These are phyloP conservation scores for Burhinus bistriatus DNA, from an alignment of 2,113 vertebrate species.

Conservation along the genomic window DNA sequence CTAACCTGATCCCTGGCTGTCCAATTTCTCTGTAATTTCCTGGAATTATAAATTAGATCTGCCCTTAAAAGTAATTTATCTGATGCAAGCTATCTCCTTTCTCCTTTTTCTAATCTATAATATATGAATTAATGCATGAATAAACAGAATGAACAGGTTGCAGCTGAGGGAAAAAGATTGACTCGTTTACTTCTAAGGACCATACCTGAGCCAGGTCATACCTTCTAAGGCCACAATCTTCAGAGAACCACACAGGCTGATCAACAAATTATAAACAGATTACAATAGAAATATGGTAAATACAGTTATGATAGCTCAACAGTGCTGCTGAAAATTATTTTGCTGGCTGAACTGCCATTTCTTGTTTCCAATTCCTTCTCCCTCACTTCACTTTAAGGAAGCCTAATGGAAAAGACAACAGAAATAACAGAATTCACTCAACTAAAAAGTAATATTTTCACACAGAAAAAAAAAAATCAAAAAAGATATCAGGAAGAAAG, in stretches of 20 bases:
- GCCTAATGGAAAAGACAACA: neutral
- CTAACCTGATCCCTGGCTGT: too few species aligned
- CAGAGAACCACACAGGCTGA: neutral
- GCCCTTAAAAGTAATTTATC: neutral
- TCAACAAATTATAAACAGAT: neutral
- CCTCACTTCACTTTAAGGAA: neutral
- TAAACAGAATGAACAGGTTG: neutral
- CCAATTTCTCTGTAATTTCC: too few species aligned
- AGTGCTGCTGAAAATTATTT: neutral
- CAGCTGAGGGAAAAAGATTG: neutral
- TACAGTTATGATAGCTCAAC: neutral
- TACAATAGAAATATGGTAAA: neutral
- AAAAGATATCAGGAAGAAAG: neutral
- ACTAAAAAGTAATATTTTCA: neutral
- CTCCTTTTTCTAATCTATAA: neutral
- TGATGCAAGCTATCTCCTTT: neutral
- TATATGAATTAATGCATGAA: neutral
- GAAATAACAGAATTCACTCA: neutral
- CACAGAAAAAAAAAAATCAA: neutral
- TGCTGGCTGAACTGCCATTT: neutral
- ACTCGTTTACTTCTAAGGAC: neutral
- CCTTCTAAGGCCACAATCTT: neutral
- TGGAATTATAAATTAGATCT: neutral
- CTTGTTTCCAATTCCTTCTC: neutral
- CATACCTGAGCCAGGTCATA: neutral